Conservation (phyloP, 1,140 invertebrate genomes). For the Aphelenchoides fujianensis region DNA sequence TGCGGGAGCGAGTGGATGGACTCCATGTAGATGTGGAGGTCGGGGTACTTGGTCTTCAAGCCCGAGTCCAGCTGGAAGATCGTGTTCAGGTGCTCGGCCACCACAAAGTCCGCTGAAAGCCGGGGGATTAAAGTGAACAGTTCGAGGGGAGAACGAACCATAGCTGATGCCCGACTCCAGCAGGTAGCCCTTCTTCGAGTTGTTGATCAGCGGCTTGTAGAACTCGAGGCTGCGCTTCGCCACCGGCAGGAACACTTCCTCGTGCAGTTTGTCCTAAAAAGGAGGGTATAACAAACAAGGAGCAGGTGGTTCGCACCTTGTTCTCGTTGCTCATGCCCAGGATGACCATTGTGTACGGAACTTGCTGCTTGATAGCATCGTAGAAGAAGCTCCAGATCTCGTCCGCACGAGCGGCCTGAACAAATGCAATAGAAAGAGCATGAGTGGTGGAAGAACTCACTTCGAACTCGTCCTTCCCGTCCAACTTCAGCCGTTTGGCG, state of each 20-base stretch:
- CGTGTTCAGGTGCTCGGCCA: neutral
- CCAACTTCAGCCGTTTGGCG: constrained; percentile 25
- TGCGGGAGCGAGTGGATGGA: neutral
- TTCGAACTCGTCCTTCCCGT: constrained; percentile 28
- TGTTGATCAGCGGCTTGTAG: neutral
- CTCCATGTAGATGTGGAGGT: neutral
- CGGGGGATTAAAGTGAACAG: too few relatives aligned
- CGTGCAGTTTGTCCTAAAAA: constrained; percentile 14
- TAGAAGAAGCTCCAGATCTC: constrained; percentile 16
- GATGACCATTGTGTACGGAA: neutral
- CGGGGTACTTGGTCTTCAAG: neutral
- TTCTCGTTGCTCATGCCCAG: neutral
- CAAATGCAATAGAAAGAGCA: neutral
- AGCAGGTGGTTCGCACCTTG: neutral
- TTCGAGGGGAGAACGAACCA: too few relatives aligned
- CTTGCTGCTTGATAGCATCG: neutral
- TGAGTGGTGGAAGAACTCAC: neutral
- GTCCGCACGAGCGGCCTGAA: constrained; percentile 9
- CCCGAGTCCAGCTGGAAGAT: neutral
- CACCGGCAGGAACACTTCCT: constrained; percentile 6
- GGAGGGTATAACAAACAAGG: neutral
- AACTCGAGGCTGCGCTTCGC: neutral
- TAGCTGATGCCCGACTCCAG: constrained; percentile 1
- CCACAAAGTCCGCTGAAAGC: neutral
- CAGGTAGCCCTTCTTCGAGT: neutral